Conservation (phyloP, 2,797 vertebrate species). For the Lateolabrax maculatus region DNA sequence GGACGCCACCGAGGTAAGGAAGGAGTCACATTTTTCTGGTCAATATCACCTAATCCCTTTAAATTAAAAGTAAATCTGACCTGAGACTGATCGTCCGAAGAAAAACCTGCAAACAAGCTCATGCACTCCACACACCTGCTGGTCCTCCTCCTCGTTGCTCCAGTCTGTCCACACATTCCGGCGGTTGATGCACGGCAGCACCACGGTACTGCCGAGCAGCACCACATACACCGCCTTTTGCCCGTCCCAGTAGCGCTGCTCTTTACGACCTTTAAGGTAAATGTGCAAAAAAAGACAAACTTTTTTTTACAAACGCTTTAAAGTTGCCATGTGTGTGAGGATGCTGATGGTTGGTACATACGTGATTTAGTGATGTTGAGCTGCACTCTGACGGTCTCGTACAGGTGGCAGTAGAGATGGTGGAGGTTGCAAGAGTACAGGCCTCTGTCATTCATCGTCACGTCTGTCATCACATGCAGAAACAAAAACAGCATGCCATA, state of each 20-base stretch:
- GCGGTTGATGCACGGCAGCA: slow-evolving; percentile 90
- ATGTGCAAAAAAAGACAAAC: neutral
- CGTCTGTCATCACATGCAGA: slow-evolving; percentile 77
- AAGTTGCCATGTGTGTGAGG: neutral
- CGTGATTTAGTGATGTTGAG: slow-evolving; percentile 90
- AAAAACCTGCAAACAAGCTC: neutral
- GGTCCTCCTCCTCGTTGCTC: slow-evolving; percentile 90
- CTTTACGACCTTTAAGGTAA: slow-evolving; percentile 81
- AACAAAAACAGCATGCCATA: neutral
- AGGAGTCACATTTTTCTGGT: neutral
- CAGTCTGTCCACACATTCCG: slow-evolving; percentile 92
- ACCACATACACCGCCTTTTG: slow-evolving; percentile 91
- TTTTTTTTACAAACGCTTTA: neutral
- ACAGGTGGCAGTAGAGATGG: slow-evolving; percentile 95
- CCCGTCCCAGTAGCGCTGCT: slow-evolving; percentile 90
- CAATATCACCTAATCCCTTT: neutral
- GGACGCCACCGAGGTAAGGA: neutral
- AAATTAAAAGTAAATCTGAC: neutral
- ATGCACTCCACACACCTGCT: slow-evolving; percentile 79
- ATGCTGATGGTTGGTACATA: slow-evolving; percentile 67
- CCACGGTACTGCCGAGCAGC: slow-evolving; percentile 83
- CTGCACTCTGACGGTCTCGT: slow-evolving; percentile 89
- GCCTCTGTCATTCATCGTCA: slow-evolving; percentile 89
- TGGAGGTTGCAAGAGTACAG: slow-evolving; percentile 95
- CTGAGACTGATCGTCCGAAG: neutral